phyloP scores from a whole-genome alignment of 2,113 vertebrate species.

The Takifugu bimaculatus region DNA sequence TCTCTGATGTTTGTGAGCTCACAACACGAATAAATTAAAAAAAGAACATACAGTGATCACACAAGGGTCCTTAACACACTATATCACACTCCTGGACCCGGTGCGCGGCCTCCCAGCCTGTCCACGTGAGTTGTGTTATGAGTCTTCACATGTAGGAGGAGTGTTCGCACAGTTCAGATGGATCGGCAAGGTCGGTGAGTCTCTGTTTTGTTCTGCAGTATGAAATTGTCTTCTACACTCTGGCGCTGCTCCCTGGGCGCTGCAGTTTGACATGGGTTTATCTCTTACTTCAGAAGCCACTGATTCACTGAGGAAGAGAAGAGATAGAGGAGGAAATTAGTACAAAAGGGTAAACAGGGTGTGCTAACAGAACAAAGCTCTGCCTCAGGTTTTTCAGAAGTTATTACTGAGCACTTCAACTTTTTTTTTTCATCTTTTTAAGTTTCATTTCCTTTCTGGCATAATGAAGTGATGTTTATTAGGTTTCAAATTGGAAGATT shows the following conservation, averaged over 20 bases:
- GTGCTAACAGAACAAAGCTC: constrained; percentile 2
- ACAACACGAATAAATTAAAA: constrained; percentile 33
- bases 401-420: not conserved
- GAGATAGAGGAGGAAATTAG: constrained; percentile 19
- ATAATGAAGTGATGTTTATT: not conserved
- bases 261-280: constrained; percentile 8
- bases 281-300: constrained; percentile 71
- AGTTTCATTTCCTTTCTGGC: not conserved
- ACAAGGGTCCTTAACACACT: constrained; percentile 12
- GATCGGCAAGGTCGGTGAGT: constrained; percentile 15
- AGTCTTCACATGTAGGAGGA: constrained; percentile 9
- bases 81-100: constrained; percentile 15
- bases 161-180: constrained; percentile 21
- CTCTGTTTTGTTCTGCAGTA: constrained; percentile 11
- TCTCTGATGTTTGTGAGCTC: constrained; percentile 15
- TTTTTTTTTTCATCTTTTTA: too few relatives aligned
- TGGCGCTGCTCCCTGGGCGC: not conserved
- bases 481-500: too few relatives aligned
- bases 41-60: constrained; percentile 8
- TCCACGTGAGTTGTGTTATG: constrained; percentile 2
- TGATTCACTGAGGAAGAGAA: constrained; percentile 64
- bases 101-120: not conserved
- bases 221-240: constrained; percentile 18
- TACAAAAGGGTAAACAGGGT: constrained; percentile 2
- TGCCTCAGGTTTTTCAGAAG: constrained; percentile 16